Percentiles rank a stretch among this genome's conserved stretches.
Conservation (phyloP, 1,140 invertebrate genomes). For the Drosophila obscura region DNA sequence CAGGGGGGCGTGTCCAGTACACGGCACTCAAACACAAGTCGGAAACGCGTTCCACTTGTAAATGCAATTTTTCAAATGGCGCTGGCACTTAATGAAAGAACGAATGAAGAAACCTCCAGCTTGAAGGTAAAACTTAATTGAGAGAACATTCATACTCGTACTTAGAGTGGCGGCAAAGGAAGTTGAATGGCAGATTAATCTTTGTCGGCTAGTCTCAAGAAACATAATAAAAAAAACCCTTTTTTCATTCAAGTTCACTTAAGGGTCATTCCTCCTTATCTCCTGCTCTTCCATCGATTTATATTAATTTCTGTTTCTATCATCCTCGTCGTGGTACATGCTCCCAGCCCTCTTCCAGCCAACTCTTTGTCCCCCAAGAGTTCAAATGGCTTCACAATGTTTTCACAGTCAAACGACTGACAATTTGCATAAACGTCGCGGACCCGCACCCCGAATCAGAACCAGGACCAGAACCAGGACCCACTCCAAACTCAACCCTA, state of each 20-base stretch:
- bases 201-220: too few species aligned
- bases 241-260: too few species aligned
- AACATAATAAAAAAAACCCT: too few species aligned
- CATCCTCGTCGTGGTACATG: background rate
- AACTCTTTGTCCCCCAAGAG: conserved; percentile 23
- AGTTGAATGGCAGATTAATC: too few species aligned
- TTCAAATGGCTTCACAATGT: conserved; percentile 68
- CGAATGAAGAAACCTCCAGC: conserved; percentile 1
- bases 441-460: background rate
- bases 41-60: conserved; percentile 66
- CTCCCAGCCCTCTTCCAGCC: background rate
- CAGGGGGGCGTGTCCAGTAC: background rate
- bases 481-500: conserved; percentile 20
- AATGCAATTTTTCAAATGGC: conserved; percentile 45
- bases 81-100: conserved; percentile 16
- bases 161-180: too few species aligned
- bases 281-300: too few species aligned
- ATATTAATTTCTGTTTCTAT: background rate
- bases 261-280: too few species aligned
- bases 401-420: conserved; percentile 68
- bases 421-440: conserved; percentile 70
- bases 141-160: too few species aligned
- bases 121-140: background rate
- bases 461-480: background rate
- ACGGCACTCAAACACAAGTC: conserved; percentile 32